Base-by-base conservation (phyloP, 2,888 invertebrate genomes). In the Lycophotia porphyrea region DNA sequence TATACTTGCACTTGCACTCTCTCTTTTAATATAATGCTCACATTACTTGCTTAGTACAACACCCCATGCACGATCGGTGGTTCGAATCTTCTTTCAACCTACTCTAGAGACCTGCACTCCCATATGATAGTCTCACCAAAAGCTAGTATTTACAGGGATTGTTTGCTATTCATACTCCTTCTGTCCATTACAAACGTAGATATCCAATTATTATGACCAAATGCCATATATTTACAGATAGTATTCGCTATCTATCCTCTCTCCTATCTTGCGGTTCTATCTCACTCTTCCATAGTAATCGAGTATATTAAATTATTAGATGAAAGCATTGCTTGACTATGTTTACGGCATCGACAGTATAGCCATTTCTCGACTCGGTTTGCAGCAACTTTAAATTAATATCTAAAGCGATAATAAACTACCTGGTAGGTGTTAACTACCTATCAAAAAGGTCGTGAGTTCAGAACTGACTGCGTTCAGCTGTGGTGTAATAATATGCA, bases 1-100 rank as follows among this genome's bases (percentile, higher is more conserved):
- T 81, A 86, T 84, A 87, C 84, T 88, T 86, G 87, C 85, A 86
- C 84, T 87, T 86, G 83, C 88, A 87, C 88, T 89, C 84, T 89
- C 85, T 87, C 84, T 85, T 86, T 85, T 85, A 82, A 82, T 76
- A 70, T 66, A 63, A 58, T 71, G 72, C 60, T 66, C 52, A 52
- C 52, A 44, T 71, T 71, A 70, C 60, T 58, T 42, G 60, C 36
- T 47, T 67, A 18, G 13, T 58, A 24, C 18, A 65, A 47, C 49
- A 47, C 24, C 64, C 58, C 52, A 60, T 68, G 39, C 60, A 66
- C n/a, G 39, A 61, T 55, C 15, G 9, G n/a, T 71, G n/a, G 34
- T 66, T 39, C 61, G 49, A 4, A 31, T 8, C 34, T 52, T 60
- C 5, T 60, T 34, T 60, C 60, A 34, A 18, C 39, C 21, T 60